Evolutionary conservation across 1,140 invertebrate genomes (phyloP), one percentile per base, ranked within the genome.

Genomic region (Pseudomyrmex dendroicus): DNA sequence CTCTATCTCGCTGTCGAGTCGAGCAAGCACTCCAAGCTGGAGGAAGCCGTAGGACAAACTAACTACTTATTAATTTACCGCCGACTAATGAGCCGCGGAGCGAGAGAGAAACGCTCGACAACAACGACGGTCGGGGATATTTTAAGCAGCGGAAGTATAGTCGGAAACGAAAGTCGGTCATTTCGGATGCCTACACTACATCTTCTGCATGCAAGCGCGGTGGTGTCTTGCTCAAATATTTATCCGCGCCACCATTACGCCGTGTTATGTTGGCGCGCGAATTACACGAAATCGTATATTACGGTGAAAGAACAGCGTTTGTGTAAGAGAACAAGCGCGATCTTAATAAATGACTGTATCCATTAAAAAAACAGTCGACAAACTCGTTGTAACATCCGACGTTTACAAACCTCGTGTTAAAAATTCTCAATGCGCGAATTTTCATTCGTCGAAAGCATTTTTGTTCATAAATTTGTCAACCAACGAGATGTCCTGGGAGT

Each of bases 11-110:
- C 50, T 15, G 66, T 48, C n/a, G n/a, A 67, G n/a, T 50, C 12
- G 5, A 35, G 59, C 73, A 50, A 46, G 25, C 25, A 46, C 25
- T 54, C 25, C 57, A 78, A 88, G 25, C 84, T 86, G 73, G 78
- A 85, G 63, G 82, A 84, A 84, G 66, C 77, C 25, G 57, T 73
- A 25, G n/a, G 72, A 70, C 64, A 82, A 86, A 68, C 56, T 72
- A 66, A 68, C 63, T 82, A 68, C 70, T 85, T 83, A 85, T 87
- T 89, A 83, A 89, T 89, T 89, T 89, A 89, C 25, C n/a, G 54
- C 7, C 2, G 72, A 78, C 68, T 89, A 89, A 89, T 82, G 82
- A 88, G 64, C 50, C 67, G 44, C 25, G 54, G n/a, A 22, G 25
- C 25, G 35, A 35, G 35, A 35, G 35, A 35, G 46, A 50, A 67